Evolutionary conservation across 2,113 vertebrate genomes (phyloP), one percentile per base, ranked within the genome.

Genomic region (Isichthys henryi): DNA sequence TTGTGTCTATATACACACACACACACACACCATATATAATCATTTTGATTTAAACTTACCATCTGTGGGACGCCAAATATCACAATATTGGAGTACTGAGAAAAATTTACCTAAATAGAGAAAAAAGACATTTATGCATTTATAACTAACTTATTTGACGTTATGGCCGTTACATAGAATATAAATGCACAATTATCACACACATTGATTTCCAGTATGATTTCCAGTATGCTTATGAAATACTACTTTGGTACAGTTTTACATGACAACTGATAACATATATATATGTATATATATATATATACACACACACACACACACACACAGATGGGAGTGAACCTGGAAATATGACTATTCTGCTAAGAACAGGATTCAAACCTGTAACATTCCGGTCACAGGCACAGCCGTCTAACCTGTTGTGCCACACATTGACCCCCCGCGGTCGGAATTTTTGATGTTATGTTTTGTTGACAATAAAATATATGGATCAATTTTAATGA

Each of bases 41-140:
- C 21, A 83, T 39, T 82, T 86, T 19, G 1, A 86, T 0, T 49
- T 88, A 1, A 62, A 95, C 97, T 97, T 95, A 99, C 98, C 98
- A 99, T 99, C 92, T 98, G 97, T 92, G 98, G 98, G 82, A 99
- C 98, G 10, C 98, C 98, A 92, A 99, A 99, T 92, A 99, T 95
- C 19, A 99, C 96, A 13, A 99, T 94, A 62, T 99, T 99, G 0
- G 92, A 96, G 90, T 97, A 99, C 85, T 92, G 93, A 0, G 96
- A 95, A 94, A 99, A 99, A 92, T 95, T 97, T 90, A 98, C 97
- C 98, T 99, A 62, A 35, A 10, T 87, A 92, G 93, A 93, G 9
- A 91, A 90, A 4, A 62, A 80, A 80, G 35, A 43, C 70, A 80
- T 43, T 80, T 80, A 43, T 80, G 17, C 35, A 80, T 1, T 43